Evolutionary conservation across 1,140 invertebrate genomes (phyloP).

Genomic region (Drosophila pectinifera): DNA sequence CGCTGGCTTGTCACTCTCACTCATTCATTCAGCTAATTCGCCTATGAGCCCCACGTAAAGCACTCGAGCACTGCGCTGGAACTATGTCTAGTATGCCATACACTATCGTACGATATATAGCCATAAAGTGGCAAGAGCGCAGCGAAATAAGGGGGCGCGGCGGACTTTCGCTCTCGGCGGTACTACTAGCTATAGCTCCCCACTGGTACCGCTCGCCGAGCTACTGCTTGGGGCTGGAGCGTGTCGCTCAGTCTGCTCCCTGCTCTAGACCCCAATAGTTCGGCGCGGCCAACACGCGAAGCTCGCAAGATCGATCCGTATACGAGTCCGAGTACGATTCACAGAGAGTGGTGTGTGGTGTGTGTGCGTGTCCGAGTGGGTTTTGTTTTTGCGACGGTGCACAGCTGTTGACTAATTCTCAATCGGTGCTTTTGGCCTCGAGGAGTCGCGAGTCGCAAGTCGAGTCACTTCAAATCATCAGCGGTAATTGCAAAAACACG

Average conservation of each 20-base stretch:
- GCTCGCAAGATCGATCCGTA: constrained; percentile 40
- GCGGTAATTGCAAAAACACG: constrained; percentile 29
- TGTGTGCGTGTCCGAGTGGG: constrained; percentile 4
- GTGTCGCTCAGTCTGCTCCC: constrained; percentile 36
- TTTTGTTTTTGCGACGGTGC: constrained; percentile 21
- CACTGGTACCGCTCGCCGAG: constrained; percentile 22
- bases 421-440: constrained; percentile 38
- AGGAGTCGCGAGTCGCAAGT: constrained; percentile 32
- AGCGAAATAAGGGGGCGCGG: constrained; percentile 20
- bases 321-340: constrained; percentile 22
- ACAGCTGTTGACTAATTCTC: constrained; percentile 44
- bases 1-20: neutral
- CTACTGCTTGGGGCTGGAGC: constrained; percentile 28
- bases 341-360: constrained; percentile 35
- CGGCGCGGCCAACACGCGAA: constrained; percentile 38
- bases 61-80: constrained; percentile 22
- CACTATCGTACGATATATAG: constrained; percentile 13
- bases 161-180: constrained; percentile 41
- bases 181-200: constrained; percentile 6
- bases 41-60: constrained; percentile 10
- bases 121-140: constrained; percentile 20
- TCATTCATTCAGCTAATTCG: constrained; percentile 42
- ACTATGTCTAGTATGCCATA: constrained; percentile 6
- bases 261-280: constrained; percentile 49
- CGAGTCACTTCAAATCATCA: constrained; percentile 30